phyloP scores from a whole-genome alignment of 2,113 vertebrate species.

The Columba livia region DNA sequence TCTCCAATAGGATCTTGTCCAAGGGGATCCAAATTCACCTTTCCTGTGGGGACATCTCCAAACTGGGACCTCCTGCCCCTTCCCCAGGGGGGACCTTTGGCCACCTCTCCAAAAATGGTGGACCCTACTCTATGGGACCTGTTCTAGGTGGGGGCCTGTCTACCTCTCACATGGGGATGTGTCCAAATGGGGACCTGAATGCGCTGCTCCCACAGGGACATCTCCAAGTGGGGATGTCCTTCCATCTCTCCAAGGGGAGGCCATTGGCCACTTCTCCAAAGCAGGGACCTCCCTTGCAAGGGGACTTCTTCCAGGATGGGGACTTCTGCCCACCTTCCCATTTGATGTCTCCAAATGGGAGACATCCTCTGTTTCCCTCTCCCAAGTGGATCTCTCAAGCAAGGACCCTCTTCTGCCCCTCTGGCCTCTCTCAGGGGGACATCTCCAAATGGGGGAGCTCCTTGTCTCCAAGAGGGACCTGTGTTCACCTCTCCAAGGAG shows the following conservation, averaged over 20 bases:
- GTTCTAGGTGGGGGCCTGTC: too few species aligned
- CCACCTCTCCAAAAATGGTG: not conserved
- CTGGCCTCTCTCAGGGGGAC: not conserved
- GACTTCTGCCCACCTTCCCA: too few species aligned
- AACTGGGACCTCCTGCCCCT: not conserved
- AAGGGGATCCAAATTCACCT: not conserved
- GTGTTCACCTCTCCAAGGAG: not conserved
- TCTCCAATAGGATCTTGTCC: not conserved
- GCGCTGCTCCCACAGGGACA: not conserved
- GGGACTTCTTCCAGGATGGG: not conserved
- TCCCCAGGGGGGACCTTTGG: not conserved
- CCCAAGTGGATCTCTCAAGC: not conserved
- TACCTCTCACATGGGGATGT: not conserved
- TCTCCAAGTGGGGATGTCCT: not conserved
- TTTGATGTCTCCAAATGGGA: not conserved
- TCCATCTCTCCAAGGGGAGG: not conserved
- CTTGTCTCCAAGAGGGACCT: not conserved
- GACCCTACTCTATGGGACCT: too few species aligned
- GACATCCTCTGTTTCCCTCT: not conserved
- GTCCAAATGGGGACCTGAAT: not conserved
- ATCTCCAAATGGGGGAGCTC: not conserved
- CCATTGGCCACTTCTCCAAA: not conserved
- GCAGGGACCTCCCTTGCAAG: not conserved
- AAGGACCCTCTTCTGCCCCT: not conserved
- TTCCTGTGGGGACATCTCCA: not conserved